Conservation (phyloP, 2,888 invertebrate genomes). For the Microplitis manilae region DNA sequence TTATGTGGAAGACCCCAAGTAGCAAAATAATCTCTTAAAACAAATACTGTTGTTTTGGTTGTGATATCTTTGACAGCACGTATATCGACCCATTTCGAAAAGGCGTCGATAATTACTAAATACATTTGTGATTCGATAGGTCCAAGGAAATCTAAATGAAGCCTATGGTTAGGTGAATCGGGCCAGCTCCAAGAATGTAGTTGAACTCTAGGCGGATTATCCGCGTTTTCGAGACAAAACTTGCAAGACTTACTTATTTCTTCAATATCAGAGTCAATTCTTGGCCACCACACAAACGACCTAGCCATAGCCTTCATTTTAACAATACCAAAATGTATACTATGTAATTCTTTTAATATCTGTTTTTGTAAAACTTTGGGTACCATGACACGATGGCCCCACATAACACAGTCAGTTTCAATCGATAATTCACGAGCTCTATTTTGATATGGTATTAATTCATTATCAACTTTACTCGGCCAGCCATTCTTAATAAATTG, state of each 20-base stretch:
- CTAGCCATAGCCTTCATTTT: conserved; percentile 56
- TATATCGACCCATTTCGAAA: conserved; percentile 50
- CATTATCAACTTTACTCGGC: conserved; percentile 2
- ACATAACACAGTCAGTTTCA: conserved; percentile 28
- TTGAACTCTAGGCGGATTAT: conserved; percentile 30
- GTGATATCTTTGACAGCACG: conserved; percentile 41
- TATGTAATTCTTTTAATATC: conserved; percentile 33
- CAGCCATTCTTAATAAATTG: conserved; percentile 26
- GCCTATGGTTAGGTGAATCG: conserved; percentile 22
- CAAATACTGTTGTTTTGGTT: conserved; percentile 32
- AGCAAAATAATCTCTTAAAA: conserved; percentile 35
- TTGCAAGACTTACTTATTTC: conserved; percentile 33
- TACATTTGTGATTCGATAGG: conserved; percentile 43
- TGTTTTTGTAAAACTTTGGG: conserved; percentile 17
- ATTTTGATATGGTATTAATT: conserved; percentile 15
- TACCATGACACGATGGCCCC: conserved; percentile 27
- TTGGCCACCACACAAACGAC: conserved; percentile 53
- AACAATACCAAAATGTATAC: conserved; percentile 48
- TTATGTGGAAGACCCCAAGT: conserved; percentile 38
- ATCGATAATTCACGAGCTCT: conserved; percentile 26
- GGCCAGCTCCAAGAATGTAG: conserved; percentile 37
- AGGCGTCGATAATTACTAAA: conserved; percentile 48
- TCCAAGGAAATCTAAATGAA: conserved; percentile 39
- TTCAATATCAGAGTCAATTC: conserved; percentile 51
- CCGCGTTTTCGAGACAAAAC: conserved; percentile 38